These are phyloP conservation scores for Scolanthus callimorphus DNA, from an alignment of 92 coral and sea anemone genomes.

Conservation along the genomic window DNA sequence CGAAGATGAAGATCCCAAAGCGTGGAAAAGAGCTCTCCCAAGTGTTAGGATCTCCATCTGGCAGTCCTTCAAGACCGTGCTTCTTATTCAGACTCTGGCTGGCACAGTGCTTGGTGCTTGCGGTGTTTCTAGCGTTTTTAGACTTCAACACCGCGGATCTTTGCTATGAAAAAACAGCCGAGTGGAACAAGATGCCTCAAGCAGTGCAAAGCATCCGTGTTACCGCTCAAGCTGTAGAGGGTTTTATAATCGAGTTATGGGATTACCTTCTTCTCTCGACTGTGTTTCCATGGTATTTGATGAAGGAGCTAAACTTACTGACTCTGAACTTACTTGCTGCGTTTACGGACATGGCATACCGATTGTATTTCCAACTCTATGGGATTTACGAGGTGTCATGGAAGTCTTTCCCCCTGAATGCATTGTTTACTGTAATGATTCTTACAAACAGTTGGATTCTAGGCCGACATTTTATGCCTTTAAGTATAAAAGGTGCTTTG, in stretches of 20 bases:
- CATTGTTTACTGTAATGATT: too few relatives aligned
- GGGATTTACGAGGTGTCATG: too few relatives aligned
- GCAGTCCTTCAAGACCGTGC: constrained; percentile 23
- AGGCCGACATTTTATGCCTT: too few relatives aligned
- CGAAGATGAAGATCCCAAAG: constrained; percentile 35
- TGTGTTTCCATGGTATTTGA: constrained; percentile 40
- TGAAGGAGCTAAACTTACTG: too few relatives aligned
- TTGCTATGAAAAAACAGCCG: constrained; percentile 19
- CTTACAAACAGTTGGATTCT: too few relatives aligned
- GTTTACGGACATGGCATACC: too few relatives aligned
- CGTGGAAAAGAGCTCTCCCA: constrained; percentile 53
- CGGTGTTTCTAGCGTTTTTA: constrained; percentile 22
- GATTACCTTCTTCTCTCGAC: constrained; percentile 31
- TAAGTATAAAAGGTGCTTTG: too few relatives aligned
- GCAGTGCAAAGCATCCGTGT: constrained; percentile 27
- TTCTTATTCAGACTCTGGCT: constrained; percentile 42
- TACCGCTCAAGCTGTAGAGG: constrained; percentile 36
- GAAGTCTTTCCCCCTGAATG: too few relatives aligned
- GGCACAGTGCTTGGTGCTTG: constrained; percentile 42
- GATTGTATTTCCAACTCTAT: too few relatives aligned
- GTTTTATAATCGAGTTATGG: constrained; percentile 49
- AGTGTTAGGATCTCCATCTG: constrained; percentile 8
- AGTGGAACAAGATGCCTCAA: constrained; percentile 38
- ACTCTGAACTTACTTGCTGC: too few relatives aligned
- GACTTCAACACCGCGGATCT: constrained; percentile 47